A percentile compares a stretch with the other conserved stretches of the same genome.
phyloP scores from a whole-genome alignment of 2,888 invertebrate genomes.

The Drosophila anomalata region DNA sequence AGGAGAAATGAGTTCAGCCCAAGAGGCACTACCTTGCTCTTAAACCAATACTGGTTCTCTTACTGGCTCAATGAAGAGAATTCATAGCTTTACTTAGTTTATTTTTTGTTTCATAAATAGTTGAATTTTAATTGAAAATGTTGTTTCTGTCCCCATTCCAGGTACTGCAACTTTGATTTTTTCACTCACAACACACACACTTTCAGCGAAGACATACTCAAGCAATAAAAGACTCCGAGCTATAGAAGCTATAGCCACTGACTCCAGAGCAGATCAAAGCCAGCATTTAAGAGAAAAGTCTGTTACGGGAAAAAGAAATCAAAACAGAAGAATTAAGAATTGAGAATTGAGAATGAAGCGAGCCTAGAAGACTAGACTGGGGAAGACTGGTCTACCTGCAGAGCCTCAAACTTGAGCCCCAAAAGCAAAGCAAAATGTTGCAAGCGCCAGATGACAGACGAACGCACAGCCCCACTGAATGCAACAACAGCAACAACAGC shows the following conservation, averaged over 20 bases:
- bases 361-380: constrained; percentile 5
- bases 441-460: constrained; percentile 16
- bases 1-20: not conserved
- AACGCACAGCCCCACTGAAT: constrained; percentile 9
- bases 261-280: constrained; percentile 22
- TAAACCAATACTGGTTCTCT: too few relatives aligned
- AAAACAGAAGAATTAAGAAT: constrained; percentile 12
- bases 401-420: constrained; percentile 19
- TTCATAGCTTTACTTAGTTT: too few relatives aligned
- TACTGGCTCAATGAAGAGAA: too few relatives aligned
- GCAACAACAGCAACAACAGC: constrained; percentile 27
- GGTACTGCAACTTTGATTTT: constrained; percentile 66
- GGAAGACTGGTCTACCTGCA: constrained; percentile 29
- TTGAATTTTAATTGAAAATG: constrained; percentile 19
- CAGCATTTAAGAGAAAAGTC: constrained; percentile 65
- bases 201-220: constrained; percentile 45
- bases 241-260: not conserved
- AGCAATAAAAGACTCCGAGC: constrained; percentile 66
- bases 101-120: too few relatives aligned
- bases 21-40: not conserved
- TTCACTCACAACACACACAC: constrained; percentile 28
- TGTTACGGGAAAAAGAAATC: constrained; percentile 26
- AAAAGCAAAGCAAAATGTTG: constrained; percentile 58
- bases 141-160: constrained; percentile 43
- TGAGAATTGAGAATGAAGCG: constrained; percentile 10